phyloP scores from a whole-genome alignment of 2,797 vertebrate genomes.

The Carduelis carduelis region DNA sequence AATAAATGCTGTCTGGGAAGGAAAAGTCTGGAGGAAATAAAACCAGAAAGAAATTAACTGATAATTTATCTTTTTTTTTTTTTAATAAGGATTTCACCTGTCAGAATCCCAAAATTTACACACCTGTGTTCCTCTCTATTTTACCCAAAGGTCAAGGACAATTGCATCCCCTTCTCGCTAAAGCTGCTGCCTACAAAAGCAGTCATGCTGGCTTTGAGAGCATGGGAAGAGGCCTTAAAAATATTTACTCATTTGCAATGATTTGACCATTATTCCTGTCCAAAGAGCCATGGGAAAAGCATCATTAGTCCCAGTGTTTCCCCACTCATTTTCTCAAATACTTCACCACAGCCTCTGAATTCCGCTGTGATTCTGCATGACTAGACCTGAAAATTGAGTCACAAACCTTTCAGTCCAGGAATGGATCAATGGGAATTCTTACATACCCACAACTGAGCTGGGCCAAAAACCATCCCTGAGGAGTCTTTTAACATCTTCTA shows the following conservation, averaged over 20 bases:
- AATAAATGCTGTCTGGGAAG: not conserved
- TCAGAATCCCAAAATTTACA: not conserved
- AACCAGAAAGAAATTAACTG: not conserved
- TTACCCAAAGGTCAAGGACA: not conserved
- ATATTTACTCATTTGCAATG: not conserved
- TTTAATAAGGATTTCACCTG: not conserved
- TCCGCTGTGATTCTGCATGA: not conserved
- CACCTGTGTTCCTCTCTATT: not conserved
- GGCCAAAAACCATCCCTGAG: not conserved
- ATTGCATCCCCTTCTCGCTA: not conserved
- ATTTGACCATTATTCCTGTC: not conserved
- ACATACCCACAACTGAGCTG: not conserved
- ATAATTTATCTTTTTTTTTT: not conserved
- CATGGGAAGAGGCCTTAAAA: not conserved
- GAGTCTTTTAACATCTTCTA: not conserved
- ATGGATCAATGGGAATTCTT: not conserved
- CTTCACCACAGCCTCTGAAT: not conserved
- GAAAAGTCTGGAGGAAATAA: not conserved
- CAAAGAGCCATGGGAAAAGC: not conserved
- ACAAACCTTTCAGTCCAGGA: not conserved
- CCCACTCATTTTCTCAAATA: not conserved
- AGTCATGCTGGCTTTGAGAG: not conserved
- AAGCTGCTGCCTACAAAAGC: not conserved
- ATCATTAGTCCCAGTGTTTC: not conserved
- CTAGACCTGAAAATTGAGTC: not conserved